Evolutionary conservation across 2,113 vertebrate species (phyloP), one percentile per base, ranked within the genome.

Genomic region (Mirounga angustirostris): DNA sequence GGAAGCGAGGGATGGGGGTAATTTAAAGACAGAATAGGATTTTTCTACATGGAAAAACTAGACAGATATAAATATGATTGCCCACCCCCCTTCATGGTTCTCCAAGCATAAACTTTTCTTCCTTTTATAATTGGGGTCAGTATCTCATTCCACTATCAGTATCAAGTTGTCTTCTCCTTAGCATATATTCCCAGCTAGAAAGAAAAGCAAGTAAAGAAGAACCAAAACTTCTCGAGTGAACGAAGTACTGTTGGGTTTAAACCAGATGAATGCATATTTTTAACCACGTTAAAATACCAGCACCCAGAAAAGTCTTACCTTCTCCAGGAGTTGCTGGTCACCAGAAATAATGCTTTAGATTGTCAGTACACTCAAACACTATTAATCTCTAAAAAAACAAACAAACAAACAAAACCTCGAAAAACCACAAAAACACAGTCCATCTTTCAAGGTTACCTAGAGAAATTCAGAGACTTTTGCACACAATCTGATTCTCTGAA

Each of bases 401-500:
- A 79, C n/a, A 78, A 24, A 63, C 3, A 50, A 21, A 24, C 21
- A 56, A 81, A 92, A 85, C 36, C 11, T 59, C 1, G 0, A 30
- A 76, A 71, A 71, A 26, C 0, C 36, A 28, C 2, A 0, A 59
- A 80, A 90, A 95, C 13, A 2, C 52, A 26, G n/a, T 65, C 50
- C 7, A 2, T 63, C 65, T 84, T 58, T 95, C 95, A 97, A 97
- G 97, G 93, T 98, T 96, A 96, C 71, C 78, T 79, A 40, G 84
- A 86, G 76, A 78, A 73, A 91, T 52, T 10, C 50, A 88, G 82
- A 82, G 83, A 87, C 18, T 69, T 94, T 24, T 67, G n/a, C 58
- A 26, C 18, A 43, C 8, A 46, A 1, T 56, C 89, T 81, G 90
- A 59, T 67, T 90, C 52, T 85, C 80, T 67, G 1, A 2, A 21